These are phyloP conservation scores for Procavia capensis DNA, from an alignment of 2,113 vertebrate species.

Conservation along the genomic window DNA sequence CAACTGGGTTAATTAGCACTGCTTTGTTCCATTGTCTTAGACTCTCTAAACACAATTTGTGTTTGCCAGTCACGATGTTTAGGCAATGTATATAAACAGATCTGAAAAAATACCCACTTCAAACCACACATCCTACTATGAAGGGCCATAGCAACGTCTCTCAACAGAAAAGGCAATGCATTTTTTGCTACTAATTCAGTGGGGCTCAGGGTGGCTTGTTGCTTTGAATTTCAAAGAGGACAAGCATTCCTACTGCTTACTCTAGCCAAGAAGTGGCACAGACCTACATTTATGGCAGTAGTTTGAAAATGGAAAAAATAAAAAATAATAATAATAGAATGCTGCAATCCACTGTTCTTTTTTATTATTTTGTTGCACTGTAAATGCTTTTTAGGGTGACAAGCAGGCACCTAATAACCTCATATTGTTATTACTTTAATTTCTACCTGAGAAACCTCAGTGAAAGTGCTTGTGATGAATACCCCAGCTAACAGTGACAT, in stretches of 20 bases:
- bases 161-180: neutral
- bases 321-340: neutral
- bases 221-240: neutral
- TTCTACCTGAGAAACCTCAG: neutral
- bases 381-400: neutral
- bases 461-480: neutral
- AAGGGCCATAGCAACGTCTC: neutral
- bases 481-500: neutral
- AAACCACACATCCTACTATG: neutral
- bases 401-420: neutral
- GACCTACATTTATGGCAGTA: neutral
- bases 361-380: neutral
- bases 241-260: neutral
- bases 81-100: neutral
- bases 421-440: neutral
- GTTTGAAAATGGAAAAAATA: neutral
- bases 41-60: neutral
- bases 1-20: neutral
- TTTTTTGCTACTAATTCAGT: neutral
- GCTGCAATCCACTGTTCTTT: neutral
- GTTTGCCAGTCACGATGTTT: neutral
- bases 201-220: neutral
- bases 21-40: neutral
- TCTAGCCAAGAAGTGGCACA: neutral
- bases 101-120: neutral